Percentiles rank a stretch among this genome's conserved stretches.
phyloP scores from a whole-genome alignment of 2,797 vertebrate genomes.

The Selene dorsalis region DNA sequence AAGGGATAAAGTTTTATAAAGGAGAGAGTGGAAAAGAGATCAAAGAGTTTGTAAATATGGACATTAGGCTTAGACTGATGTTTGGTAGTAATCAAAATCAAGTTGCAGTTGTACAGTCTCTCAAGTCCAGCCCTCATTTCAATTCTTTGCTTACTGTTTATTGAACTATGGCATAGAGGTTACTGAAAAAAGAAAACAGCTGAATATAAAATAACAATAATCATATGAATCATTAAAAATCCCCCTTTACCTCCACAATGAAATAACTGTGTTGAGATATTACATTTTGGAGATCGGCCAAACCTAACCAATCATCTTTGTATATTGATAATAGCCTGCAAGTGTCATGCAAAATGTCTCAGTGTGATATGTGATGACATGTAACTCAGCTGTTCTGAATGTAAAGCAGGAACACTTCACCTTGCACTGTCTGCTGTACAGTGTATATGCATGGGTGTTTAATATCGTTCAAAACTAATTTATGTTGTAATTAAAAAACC shows the following conservation, averaged over 20 bases:
- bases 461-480: neutral
- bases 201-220: no score
- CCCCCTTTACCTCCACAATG: no score
- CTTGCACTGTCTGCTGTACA: neutral
- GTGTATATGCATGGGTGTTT: neutral
- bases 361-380: neutral
- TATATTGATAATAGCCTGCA: neutral
- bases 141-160: no score
- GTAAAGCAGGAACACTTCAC: neutral
- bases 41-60: neutral
- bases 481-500: neutral
- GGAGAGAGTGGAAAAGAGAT: neutral
- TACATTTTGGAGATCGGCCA: no score
- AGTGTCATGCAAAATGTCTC: neutral
- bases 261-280: no score
- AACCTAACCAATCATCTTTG: neutral
- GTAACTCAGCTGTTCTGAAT: neutral
- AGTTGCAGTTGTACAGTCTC: no score
- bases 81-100: no score
- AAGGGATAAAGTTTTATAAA: neutral
- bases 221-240: no score
- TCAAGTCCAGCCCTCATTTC: no score
- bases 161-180: no score
- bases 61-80: no score
- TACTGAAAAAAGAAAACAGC: no score